A percentile compares a stretch with the other conserved stretches of the same genome.
Evolutionary conservation across 2,797 vertebrate genomes (phyloP).

Genomic region (Dicrostonyx torquatus): DNA sequence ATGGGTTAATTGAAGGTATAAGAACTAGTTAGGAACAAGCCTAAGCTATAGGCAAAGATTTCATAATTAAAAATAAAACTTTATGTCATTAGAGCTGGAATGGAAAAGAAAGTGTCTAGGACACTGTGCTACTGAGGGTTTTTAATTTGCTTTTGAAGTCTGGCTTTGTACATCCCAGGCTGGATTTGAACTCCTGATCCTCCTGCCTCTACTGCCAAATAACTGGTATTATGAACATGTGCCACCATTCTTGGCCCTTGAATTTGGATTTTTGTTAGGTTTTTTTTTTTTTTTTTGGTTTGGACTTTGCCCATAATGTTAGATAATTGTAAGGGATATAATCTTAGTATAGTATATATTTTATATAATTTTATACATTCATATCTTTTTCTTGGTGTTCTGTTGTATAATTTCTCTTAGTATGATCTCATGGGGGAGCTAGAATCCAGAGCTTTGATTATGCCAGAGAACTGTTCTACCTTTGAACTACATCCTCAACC

Average conservation of each 20-base stretch:
- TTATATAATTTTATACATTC: background rate
- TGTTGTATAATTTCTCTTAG: background rate
- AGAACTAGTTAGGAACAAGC: no score
- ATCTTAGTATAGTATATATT: background rate
- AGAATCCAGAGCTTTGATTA: background rate
- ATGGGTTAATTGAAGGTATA: no score
- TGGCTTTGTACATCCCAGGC: no score
- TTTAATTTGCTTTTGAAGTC: no score
- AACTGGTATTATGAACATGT: background rate
- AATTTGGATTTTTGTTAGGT: background rate
- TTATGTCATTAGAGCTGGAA: no score
- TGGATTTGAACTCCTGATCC: background rate
- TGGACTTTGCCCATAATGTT: background rate
- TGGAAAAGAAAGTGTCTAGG: no score
- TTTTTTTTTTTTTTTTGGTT: background rate
- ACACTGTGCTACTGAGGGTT: no score
- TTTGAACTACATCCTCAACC: background rate
- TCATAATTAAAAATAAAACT: no score
- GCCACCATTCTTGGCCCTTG: background rate
- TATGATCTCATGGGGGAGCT: background rate
- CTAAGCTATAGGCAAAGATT: no score
- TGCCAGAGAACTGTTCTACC: background rate
- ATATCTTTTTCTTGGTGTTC: conserved; percentile 31
- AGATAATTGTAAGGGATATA: conserved; percentile 6
- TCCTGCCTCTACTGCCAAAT: background rate